Base-by-base conservation (phyloP, 2,888 invertebrate species). In the Timema podura region DNA sequence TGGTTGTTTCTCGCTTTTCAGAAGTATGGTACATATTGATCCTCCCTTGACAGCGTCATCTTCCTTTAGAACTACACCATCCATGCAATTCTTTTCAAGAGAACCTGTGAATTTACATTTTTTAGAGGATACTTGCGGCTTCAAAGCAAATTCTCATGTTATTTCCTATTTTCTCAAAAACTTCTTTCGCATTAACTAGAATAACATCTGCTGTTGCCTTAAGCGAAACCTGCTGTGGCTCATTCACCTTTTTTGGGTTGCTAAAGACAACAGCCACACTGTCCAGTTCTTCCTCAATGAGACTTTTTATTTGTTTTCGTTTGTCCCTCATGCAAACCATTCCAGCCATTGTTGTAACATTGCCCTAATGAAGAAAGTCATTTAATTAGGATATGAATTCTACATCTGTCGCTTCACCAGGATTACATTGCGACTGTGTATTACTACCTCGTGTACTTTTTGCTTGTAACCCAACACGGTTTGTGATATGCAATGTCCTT, bases 1-100 rank as follows among this genome's bases (percentile, higher is more conserved):
- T 11, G 11, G 49, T 11, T 10, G 49, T 10, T 10, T 49, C 49
- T 9, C 9, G 11, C 9, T 49, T 49, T 49, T 49, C 49, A 11
- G 9, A 49, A 49, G 9, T 10, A 10, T 10, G 9, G 9, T 49
- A 10, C 9, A 11, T 11, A 49, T 49, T 9, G 9, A 10, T 49
- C 49, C 54, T 15, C 54, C 54, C 11, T 54, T 54, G 54, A 16
- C 54, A 54, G 54, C 54, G 16, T 16, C 54, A 54, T 54, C 11
- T 54, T 49, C 9, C 11, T 49, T 49, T 49, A 11, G 49, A 49
- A 11, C 49, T 10, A 49, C 49, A 10, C 11, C 49, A 49, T 11
- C n/a, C 49, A 9, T 49, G 9, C 9, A 10, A 10, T 49, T 10
- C 49, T 10, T 49, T 49, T 54, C 11, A 5, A 7, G 16, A 10